Base-by-base conservation (phyloP, 2,113 vertebrate genomes). In the Meles meles region DNA sequence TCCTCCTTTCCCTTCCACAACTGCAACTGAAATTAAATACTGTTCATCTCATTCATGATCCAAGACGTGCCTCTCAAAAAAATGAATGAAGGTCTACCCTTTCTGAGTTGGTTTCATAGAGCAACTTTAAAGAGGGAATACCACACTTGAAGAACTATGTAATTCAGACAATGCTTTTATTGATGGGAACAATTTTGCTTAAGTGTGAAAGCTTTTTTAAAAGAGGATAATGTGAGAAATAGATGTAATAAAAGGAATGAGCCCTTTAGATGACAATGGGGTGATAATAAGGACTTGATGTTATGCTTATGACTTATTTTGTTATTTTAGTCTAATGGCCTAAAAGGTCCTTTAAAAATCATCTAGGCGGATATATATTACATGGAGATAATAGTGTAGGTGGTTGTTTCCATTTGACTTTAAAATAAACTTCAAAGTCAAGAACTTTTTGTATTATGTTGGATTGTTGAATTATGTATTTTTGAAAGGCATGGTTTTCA, bases 351-450 rank as follows among this genome's bases (percentile, higher is more conserved):
- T 95, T 96, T 97, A 90, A 86, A 72, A 79, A 74, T 57, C n/a
- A 52, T 72, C 39, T 77, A 82, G 9, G 69, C 88, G 29, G 37
- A 52, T 89, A 81, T 44, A 77, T 67, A 25, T 83, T 82, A 44
- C 5, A 17, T 1, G 27, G 21, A 2, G 23, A 74, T 93, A 88
- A 88, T 42, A 90, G 27, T 52, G 7, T 31, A 52, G 23, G 49
- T 23, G 7, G 13, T 61, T 77, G 18, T 86, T 96, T 85, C 42
- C 27, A 37, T 85, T 77, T 96, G 55, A 88, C 88, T 95, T 97
- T 92, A 88, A 89, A 96, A 95, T 90, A 93, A 93, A 82, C 39
- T 93, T 96, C 44, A 90, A 91, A 96, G 81, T 94, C 55, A 81
- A 37, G 61, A 87, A 95, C 15, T 91, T 96, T 86, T 34, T 90